A percentile compares a stretch with the other conserved stretches of the same genome.
Evolutionary conservation across 1,140 invertebrate genomes (phyloP).

Genomic region (Philotrypesis tridentata): DNA sequence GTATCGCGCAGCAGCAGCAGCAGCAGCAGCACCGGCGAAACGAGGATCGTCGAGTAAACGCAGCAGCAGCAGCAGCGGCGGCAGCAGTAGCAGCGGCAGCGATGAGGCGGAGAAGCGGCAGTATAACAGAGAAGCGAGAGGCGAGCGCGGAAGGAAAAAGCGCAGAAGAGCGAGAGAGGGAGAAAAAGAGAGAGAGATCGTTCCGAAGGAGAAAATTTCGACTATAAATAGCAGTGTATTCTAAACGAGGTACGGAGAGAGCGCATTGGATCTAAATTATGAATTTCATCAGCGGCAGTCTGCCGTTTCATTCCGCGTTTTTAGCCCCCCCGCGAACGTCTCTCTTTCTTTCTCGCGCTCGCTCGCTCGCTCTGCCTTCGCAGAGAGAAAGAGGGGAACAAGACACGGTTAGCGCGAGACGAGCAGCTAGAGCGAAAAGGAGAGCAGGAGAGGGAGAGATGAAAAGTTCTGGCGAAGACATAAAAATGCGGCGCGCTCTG

Average conservation of each 20-base stretch:
- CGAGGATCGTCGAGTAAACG: slow-evolving; percentile 1
- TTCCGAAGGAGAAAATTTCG: slow-evolving; percentile 71
- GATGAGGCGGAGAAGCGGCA: slow-evolving; percentile 14
- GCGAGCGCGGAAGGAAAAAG: neutral
- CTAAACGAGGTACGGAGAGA: slow-evolving; percentile 72
- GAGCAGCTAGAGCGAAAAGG: slow-evolving; percentile 27
- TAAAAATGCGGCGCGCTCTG: slow-evolving; percentile 72
- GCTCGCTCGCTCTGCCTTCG: slow-evolving; percentile 3
- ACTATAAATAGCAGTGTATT: slow-evolving; percentile 75
- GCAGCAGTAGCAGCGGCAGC: slow-evolving; percentile 1
- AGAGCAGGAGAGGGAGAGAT: slow-evolving; percentile 63
- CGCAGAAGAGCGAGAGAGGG: slow-evolving; percentile 23
- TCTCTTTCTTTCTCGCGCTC: slow-evolving; percentile 47
- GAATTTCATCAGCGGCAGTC: slow-evolving; percentile 75
- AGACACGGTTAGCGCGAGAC: neutral
- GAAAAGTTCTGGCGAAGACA: slow-evolving; percentile 75
- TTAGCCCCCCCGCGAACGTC: slow-evolving; percentile 57
- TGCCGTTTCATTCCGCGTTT: slow-evolving; percentile 73
- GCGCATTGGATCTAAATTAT: slow-evolving; percentile 75
- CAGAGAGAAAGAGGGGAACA: neutral
- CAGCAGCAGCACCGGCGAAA: too few relatives aligned
- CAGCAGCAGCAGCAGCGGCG: neutral
- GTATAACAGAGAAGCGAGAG: neutral
- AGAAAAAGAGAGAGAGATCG: slow-evolving; percentile 50
- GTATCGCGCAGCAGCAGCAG: neutral